Percentiles rank a stretch among this genome's conserved stretches.
phyloP scores from a whole-genome alignment of 2,888 invertebrate genomes.

The Volucella inflata region DNA sequence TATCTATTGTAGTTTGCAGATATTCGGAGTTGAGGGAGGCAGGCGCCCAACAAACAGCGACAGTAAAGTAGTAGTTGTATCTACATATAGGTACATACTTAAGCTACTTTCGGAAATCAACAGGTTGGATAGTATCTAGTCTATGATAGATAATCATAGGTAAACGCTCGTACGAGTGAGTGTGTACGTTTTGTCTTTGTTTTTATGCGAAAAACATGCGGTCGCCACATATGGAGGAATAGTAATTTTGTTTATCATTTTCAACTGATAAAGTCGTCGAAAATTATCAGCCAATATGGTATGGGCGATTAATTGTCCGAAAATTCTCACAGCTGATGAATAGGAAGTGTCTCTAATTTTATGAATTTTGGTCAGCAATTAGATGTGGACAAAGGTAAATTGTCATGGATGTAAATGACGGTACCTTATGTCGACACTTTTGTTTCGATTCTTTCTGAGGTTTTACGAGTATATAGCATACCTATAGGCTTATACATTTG shows the following conservation, averaged over 20 bases:
- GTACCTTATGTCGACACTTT: constrained; percentile 13
- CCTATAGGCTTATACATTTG: neutral
- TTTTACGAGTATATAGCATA: neutral
- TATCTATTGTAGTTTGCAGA: constrained; percentile 36
- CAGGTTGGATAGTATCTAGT: constrained; percentile 60
- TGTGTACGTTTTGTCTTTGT: constrained; percentile 30
- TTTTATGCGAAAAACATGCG: constrained; percentile 44
- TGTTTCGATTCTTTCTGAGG: neutral
- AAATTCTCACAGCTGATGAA: constrained; percentile 14
- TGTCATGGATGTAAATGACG: neutral
- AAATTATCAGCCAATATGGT: neutral
- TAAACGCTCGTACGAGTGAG: neutral
- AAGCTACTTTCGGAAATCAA: constrained; percentile 41
- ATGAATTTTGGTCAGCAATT: neutral
- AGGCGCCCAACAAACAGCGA: neutral
- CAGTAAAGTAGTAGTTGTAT: neutral
- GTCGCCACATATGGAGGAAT: constrained; percentile 58
- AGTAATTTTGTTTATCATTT: constrained; percentile 37
- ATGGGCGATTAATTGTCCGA: constrained; percentile 19
- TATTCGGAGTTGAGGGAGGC: constrained; percentile 45
- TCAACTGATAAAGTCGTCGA: constrained; percentile 11
- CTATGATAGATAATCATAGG: neutral
- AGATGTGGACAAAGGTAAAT: neutral
- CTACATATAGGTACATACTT: constrained; percentile 16
- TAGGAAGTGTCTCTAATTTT: constrained; percentile 17